Percentiles rank a stretch among this genome's conserved stretches.
Evolutionary conservation across 64 coral and sea anemone genomes (phyloP).

Genomic region (Montipora efflorescens): DNA sequence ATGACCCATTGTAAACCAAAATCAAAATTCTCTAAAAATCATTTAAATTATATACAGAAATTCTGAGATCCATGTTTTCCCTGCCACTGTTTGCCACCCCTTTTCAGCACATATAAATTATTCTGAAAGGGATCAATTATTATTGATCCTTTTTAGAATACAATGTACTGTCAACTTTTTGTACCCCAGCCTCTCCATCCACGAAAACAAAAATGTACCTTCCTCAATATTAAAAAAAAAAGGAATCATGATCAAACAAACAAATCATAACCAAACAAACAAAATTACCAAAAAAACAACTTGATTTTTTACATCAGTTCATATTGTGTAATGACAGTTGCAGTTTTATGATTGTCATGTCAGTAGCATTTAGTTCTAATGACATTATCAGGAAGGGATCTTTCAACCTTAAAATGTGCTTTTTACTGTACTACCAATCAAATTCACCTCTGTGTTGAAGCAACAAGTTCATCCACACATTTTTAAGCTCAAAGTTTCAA

Average conservation of each 20-base stretch:
- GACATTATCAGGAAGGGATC: neutral
- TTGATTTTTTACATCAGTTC: neutral
- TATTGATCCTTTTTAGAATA: neutral
- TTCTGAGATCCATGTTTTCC: neutral
- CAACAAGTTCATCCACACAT: neutral
- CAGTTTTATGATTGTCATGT: neutral
- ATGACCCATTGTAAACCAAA: neutral
- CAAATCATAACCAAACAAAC: neutral
- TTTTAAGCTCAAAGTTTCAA: neutral
- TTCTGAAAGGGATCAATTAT: too few relatives aligned
- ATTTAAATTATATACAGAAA: neutral
- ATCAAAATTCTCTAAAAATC: neutral
- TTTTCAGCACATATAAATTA: neutral
- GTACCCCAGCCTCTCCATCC: neutral
- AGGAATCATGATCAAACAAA: neutral
- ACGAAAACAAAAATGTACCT: neutral
- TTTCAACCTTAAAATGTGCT: neutral
- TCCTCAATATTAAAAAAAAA: neutral
- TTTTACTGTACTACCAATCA: neutral
- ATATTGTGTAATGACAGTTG: neutral
- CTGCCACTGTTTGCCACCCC: neutral
- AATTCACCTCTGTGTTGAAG: constrained; percentile 14
- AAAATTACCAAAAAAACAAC: neutral
- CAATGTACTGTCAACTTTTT: neutral
- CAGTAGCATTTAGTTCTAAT: constrained; percentile 3